phyloP scores from a whole-genome alignment of 2,888 invertebrate genomes.

The Apantesis nais region DNA sequence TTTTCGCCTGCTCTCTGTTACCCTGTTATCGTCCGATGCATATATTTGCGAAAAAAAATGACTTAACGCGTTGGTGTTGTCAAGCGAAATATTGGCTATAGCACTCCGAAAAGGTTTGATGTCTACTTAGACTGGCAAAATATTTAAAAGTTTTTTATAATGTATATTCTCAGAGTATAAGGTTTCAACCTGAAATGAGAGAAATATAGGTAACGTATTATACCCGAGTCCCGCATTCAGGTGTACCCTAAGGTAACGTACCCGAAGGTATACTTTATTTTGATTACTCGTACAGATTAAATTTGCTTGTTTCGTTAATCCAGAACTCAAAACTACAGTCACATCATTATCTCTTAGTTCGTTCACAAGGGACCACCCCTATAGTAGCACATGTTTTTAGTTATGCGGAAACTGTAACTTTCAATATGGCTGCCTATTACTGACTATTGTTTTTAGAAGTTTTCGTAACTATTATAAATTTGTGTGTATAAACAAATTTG shows the following conservation, averaged over 20 bases:
- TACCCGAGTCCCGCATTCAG: too few species aligned
- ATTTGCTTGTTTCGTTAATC: constrained; percentile 10
- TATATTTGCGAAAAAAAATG: constrained; percentile 24
- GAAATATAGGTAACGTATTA: neutral
- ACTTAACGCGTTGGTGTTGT: constrained; percentile 13
- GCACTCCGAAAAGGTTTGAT: neutral
- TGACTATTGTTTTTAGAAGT: constrained; percentile 10
- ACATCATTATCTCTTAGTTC: constrained; percentile 24
- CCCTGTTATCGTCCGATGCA: constrained; percentile 26
- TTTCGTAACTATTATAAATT: neutral
- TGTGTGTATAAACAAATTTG: neutral
- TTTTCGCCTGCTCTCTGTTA: constrained; percentile 30
- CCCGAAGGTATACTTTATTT: constrained; percentile 10
- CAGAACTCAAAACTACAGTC: constrained; percentile 23
- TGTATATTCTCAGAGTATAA: neutral
- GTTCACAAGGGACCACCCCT: constrained; percentile 11
- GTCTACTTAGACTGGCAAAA: neutral
- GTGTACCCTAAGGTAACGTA: too few species aligned
- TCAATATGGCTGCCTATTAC: neutral
- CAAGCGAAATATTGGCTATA: constrained; percentile 5
- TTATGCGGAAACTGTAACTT: constrained; percentile 14
- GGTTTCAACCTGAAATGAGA: too few species aligned
- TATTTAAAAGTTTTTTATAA: neutral
- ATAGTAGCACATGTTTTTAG: constrained; percentile 15
- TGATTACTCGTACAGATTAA: constrained; percentile 12